These are phyloP conservation scores for Drosophila limbata DNA, from an alignment of 2,888 invertebrate genomes.

Conservation along the genomic window DNA sequence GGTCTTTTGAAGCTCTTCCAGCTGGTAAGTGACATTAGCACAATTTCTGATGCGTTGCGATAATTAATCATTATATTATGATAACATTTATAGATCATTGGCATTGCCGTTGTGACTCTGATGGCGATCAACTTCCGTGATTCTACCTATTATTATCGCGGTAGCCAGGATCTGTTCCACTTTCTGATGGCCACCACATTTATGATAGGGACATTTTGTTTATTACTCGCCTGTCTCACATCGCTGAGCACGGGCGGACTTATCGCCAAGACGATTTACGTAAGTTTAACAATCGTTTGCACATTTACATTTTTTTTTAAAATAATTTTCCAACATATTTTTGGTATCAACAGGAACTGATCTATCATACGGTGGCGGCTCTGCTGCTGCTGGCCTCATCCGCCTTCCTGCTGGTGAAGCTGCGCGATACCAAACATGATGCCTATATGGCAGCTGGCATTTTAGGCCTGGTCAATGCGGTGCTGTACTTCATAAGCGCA, in stretches of 20 bases:
- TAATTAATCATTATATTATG: too few species aligned
- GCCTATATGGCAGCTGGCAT: conserved; percentile 90
- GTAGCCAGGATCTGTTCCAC: conserved; percentile 89
- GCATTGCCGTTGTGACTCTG: conserved; percentile 90
- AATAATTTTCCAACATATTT: not conserved
- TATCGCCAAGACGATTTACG: conserved; percentile 89
- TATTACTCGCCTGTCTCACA: conserved; percentile 90
- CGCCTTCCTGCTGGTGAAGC: conserved; percentile 89
- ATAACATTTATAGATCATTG: conserved; percentile 88
- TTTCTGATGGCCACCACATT: conserved; percentile 91
- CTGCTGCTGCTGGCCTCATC: conserved; percentile 90
- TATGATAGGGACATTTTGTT: conserved; percentile 91
- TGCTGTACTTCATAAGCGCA: conserved; percentile 91
- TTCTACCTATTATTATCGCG: conserved; percentile 63
- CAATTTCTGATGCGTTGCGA: too few species aligned
- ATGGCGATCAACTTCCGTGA: conserved; percentile 87
- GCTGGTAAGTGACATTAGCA: conserved; percentile 87
- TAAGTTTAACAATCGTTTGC: conserved; percentile 69
- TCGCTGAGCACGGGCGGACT: conserved; percentile 93
- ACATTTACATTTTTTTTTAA: not conserved
- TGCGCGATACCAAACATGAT: conserved; percentile 88
- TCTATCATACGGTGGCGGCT: conserved; percentile 92
- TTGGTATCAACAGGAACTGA: conserved; percentile 88
- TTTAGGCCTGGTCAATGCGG: conserved; percentile 90
- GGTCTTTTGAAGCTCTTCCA: conserved; percentile 93